Conservation (phyloP, 2,113 vertebrate genomes). For the Okapia johnstoni region DNA sequence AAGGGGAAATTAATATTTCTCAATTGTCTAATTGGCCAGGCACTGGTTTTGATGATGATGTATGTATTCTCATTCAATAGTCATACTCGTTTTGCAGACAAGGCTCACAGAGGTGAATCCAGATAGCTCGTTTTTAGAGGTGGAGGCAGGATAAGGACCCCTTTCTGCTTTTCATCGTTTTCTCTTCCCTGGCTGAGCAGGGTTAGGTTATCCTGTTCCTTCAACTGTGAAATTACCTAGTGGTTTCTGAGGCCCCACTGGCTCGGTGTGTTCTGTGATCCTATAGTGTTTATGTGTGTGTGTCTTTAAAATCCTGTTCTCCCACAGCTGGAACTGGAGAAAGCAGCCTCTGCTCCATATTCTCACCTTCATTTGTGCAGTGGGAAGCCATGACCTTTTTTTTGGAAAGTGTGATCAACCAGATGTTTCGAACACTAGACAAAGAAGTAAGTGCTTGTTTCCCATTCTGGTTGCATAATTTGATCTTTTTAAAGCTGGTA, state of each 20-base stretch:
- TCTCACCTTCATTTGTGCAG: slow-evolving; percentile 91
- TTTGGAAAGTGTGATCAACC: slow-evolving; percentile 89
- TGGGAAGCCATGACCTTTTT: slow-evolving; percentile 98
- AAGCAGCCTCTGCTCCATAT: slow-evolving; percentile 87
- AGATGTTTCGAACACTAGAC: slow-evolving; percentile 89
- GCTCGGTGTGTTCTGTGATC: not conserved
- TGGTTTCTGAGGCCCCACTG: not conserved
- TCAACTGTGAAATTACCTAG: not conserved
- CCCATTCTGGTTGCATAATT: not conserved
- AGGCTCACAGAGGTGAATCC: not conserved
- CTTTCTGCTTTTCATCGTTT: not conserved
- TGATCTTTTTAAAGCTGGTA: not conserved
- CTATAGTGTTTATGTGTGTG: not conserved
- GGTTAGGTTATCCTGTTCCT: not conserved
- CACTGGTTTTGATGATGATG: not conserved
- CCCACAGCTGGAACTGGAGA: slow-evolving; percentile 84
- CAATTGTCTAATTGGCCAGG: not conserved
- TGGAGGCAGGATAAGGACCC: not conserved
- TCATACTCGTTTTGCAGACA: not conserved
- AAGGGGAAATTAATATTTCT: not conserved
- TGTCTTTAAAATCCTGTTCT: slow-evolving; percentile 49
- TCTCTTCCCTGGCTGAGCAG: not conserved
- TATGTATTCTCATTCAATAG: not conserved
- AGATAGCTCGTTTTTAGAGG: not conserved
- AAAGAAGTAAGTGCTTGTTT: slow-evolving; percentile 86